phyloP scores from a whole-genome alignment of 2,888 invertebrate genomes.

The Timema cristinae region DNA sequence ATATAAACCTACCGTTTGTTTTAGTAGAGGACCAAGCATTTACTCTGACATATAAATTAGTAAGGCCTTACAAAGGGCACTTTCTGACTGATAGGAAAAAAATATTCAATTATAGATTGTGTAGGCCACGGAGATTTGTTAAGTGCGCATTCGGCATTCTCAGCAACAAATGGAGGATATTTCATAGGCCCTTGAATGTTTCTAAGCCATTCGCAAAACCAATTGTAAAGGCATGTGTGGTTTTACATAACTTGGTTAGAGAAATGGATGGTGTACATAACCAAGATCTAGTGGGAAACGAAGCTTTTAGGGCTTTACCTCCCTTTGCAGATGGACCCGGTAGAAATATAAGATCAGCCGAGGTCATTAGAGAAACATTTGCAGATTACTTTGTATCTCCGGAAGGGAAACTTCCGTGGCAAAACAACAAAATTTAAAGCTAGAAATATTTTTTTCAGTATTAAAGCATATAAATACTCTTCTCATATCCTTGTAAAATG shows the following conservation, averaged over 20 bases:
- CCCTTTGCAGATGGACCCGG: not conserved
- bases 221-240: not conserved
- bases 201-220: slow-evolving; percentile 2
- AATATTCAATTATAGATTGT: too few relatives aligned
- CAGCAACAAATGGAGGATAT: too few relatives aligned
- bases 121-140: too few relatives aligned
- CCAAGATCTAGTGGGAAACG: not conserved
- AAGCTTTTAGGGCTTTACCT: not conserved
- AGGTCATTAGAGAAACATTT: not conserved
- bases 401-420: not conserved
- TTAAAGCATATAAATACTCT: not conserved
- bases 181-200: too few relatives aligned
- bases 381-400: slow-evolving; percentile 11
- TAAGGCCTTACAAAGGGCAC: too few relatives aligned
- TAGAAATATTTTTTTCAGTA: not conserved
- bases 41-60: too few relatives aligned
- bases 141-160: too few relatives aligned
- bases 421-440: not conserved
- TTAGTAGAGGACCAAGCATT: too few relatives aligned
- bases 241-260: slow-evolving; percentile 11
- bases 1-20: too few relatives aligned
- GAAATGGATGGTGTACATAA: slow-evolving; percentile 9
- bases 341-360: not conserved
- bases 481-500: not conserved
- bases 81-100: too few relatives aligned